Evolutionary conservation across 2,113 vertebrate genomes (phyloP).

Genomic region (Passer domesticus): DNA sequence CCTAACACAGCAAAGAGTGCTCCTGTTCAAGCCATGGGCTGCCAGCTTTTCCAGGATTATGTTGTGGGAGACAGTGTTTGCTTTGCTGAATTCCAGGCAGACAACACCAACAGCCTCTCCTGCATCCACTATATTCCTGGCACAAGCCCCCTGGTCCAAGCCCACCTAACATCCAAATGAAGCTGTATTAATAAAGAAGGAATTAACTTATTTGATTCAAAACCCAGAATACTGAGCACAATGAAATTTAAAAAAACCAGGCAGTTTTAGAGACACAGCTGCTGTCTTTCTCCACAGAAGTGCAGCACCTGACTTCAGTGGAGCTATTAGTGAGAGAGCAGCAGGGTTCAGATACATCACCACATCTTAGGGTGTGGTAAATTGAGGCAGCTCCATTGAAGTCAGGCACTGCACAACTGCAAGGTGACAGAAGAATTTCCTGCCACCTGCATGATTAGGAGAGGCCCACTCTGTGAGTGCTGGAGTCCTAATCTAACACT

Average conservation of each 20-base stretch:
- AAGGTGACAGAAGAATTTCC: neutral
- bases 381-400: neutral
- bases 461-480: neutral
- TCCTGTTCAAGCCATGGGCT: neutral
- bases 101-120: neutral
- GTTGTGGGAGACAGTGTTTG: neutral
- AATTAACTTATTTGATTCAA: neutral
- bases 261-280: neutral
- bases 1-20: neutral
- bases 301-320: neutral
- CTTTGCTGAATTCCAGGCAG: neutral
- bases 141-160: neutral
- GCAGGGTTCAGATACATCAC: neutral
- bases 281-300: neutral
- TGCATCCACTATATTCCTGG: neutral
- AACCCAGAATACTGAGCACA: neutral
- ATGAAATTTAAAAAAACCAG: neutral
- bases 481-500: slow-evolving; percentile 15
- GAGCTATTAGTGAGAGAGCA: neutral
- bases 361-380: neutral
- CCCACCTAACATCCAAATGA: neutral
- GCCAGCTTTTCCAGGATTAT: neutral
- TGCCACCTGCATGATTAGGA: neutral
- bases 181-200: neutral
- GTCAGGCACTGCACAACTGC: neutral